Evolutionary conservation across 2,797 vertebrate species (phyloP).

Genomic region (Agapornis canus): DNA sequence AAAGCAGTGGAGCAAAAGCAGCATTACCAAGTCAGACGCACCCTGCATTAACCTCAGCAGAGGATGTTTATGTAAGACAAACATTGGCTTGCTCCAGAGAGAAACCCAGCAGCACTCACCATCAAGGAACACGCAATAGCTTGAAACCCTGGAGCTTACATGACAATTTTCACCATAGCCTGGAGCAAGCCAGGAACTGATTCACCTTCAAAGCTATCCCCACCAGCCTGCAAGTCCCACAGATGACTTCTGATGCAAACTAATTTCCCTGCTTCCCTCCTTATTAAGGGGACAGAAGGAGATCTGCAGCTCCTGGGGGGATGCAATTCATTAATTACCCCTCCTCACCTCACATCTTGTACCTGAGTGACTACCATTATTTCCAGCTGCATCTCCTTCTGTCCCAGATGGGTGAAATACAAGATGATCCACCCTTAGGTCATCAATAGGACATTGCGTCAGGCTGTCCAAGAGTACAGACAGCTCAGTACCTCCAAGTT

Average conservation of each 20-base stretch:
- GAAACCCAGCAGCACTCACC: background rate
- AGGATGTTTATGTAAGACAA: background rate
- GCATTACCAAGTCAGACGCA: background rate
- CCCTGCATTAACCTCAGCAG: background rate
- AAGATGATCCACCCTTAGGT: background rate
- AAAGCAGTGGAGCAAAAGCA: background rate
- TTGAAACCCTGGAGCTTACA: background rate
- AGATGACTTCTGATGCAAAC: background rate
- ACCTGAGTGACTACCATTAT: background rate
- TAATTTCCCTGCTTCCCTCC: background rate
- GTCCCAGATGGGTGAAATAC: background rate
- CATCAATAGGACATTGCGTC: background rate
- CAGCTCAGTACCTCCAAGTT: background rate
- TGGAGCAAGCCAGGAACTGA: background rate
- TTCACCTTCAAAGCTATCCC: background rate
- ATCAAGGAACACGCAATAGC: background rate
- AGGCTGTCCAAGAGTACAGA: background rate
- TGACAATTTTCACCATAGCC: background rate
- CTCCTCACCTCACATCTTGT: background rate
- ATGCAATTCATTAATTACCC: fast-evolving
- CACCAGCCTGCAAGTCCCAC: background rate
- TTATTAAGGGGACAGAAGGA: background rate
- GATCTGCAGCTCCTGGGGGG: background rate
- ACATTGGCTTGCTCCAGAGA: background rate
- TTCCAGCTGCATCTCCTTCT: background rate